Percentiles rank a stretch among this genome's conserved stretches.
Conservation (phyloP, 2,797 vertebrate species). For the Cuniculus paca region DNA sequence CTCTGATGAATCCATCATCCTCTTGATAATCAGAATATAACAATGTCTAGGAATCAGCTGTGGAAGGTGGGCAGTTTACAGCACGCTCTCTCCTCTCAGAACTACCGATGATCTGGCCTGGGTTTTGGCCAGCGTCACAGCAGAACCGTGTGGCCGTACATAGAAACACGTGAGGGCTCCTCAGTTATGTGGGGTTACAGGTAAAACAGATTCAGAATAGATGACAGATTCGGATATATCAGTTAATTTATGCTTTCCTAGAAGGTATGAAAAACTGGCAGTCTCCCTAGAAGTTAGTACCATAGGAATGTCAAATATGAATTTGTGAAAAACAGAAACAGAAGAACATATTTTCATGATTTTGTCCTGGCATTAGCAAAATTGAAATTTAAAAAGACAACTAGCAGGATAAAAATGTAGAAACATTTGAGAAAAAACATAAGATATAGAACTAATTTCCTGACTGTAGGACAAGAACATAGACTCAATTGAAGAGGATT, state of each 20-base stretch:
- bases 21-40: background rate
- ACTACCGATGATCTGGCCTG: background rate
- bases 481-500: background rate
- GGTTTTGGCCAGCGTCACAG: background rate
- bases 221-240: background rate
- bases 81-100: background rate
- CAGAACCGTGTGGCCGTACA: background rate
- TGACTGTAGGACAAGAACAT: background rate
- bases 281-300: background rate
- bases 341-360: background rate
- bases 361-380: constrained; percentile 16
- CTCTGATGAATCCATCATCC: background rate
- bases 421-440: too few species aligned
- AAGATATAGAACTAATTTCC: background rate
- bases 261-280: background rate
- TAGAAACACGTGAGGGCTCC: background rate
- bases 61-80: background rate
- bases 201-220: background rate
- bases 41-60: background rate
- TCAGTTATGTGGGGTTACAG: background rate
- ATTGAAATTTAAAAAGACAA: background rate
- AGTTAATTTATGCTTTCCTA: background rate
- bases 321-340: background rate
- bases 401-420: background rate
- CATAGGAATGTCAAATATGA: background rate